Percentiles rank a stretch among this genome's conserved stretches.
Evolutionary conservation across 2,113 vertebrate genomes (phyloP).

Genomic region (Genyomyrus donnyi): DNA sequence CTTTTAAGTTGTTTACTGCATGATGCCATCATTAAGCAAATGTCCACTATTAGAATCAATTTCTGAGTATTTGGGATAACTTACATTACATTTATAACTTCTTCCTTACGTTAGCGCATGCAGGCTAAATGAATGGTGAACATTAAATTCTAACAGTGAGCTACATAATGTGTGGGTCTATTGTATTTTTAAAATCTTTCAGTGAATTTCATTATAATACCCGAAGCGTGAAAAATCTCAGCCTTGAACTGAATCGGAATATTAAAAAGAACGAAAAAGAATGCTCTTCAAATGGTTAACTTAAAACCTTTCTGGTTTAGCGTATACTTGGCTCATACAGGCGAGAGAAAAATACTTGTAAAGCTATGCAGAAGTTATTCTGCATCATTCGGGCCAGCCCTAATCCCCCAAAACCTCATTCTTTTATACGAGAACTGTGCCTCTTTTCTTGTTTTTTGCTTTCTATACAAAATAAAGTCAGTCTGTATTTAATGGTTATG

Average conservation of each 20-base stretch:
- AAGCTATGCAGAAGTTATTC: conserved; percentile 78
- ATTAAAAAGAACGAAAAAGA: conserved; percentile 7
- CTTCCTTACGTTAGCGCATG: background rate
- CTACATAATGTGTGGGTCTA: background rate
- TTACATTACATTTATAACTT: background rate
- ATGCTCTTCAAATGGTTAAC: conserved; percentile 56
- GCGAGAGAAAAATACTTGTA: conserved; percentile 62
- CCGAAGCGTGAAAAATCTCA: background rate
- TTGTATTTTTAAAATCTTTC: conserved; percentile 1
- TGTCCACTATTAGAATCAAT: background rate
- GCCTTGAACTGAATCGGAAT: conserved; percentile 11
- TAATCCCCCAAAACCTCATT: conserved; percentile 71
- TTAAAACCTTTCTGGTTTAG: conserved; percentile 43
- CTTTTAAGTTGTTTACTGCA: background rate
- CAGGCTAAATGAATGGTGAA: background rate
- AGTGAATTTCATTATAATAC: background rate
- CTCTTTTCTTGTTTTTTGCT: conserved; percentile 76
- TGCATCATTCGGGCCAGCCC: conserved; percentile 66
- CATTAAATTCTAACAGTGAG: background rate
- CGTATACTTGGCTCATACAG: conserved; percentile 58
- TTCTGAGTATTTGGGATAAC: background rate
- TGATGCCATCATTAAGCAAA: background rate
- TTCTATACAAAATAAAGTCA: conserved; percentile 98
- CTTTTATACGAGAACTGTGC: conserved; percentile 77
- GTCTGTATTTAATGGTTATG: conserved; percentile 99